Conservation (phyloP, 2,888 invertebrate genomes). For the Chymomyza caudatula region DNA sequence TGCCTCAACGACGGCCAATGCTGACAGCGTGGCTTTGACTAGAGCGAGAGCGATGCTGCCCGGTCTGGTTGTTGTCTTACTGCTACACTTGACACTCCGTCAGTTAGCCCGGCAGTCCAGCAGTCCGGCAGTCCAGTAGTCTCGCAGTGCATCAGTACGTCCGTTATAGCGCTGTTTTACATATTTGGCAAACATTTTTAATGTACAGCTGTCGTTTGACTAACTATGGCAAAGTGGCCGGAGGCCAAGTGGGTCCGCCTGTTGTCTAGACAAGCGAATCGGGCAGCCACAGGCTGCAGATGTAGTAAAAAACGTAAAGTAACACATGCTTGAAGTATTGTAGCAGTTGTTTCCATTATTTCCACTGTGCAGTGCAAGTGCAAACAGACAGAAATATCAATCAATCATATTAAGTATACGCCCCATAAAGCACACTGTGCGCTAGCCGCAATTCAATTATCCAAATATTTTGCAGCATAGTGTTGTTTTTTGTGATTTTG, state of each 20-base stretch:
- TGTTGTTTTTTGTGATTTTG: background rate
- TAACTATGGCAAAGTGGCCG: background rate
- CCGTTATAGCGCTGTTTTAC: background rate
- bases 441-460: conserved; percentile 1
- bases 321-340: background rate
- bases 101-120: background rate
- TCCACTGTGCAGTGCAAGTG: background rate
- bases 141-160: background rate
- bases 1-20: background rate
- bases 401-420: conserved; percentile 11
- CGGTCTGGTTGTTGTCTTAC: background rate
- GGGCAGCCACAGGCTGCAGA: too few species aligned
- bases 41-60: background rate
- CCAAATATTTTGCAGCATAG: background rate
- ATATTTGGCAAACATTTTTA: background rate
- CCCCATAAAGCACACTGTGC: background rate
- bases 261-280: background rate
- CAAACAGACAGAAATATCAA: background rate
- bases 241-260: background rate
- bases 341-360: background rate
- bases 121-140: background rate
- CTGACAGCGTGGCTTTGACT: background rate
- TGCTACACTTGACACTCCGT: background rate
- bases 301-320: background rate
- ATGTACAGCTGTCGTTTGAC: background rate